Evolutionary conservation across 2,797 vertebrate genomes (phyloP).

Genomic region (Halcyon smyrnensis): DNA sequence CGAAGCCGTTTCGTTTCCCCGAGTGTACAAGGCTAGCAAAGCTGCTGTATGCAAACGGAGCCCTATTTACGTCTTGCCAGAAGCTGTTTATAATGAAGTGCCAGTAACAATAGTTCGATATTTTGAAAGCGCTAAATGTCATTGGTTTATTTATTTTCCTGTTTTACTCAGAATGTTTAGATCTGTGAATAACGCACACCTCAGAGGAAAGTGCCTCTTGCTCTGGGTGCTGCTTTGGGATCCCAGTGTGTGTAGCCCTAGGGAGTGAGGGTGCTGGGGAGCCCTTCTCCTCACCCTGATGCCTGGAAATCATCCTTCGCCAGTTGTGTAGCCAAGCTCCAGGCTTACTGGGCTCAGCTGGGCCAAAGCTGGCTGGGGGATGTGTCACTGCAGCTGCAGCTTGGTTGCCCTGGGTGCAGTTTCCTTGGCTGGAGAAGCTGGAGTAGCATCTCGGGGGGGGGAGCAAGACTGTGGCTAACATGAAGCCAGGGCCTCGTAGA

Average conservation of each 20-base stretch:
- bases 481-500: not conserved
- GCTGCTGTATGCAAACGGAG: not conserved
- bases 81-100: not conserved
- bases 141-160: not conserved
- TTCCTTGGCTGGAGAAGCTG: not conserved
- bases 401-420: not conserved
- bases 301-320: not conserved
- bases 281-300: not conserved
- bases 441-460: not conserved
- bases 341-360: not conserved
- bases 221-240: accelerated
- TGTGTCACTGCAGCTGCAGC: not conserved
- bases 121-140: not conserved
- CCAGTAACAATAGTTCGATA: not conserved
- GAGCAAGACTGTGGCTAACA: too few relatives aligned
- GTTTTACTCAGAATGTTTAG: not conserved
- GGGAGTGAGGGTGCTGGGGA: not conserved
- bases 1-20: not conserved
- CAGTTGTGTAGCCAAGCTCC: not conserved
- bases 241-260: accelerated
- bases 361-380: not conserved
- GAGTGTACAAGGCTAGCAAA: not conserved
- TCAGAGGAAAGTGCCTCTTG: not conserved
- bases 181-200: not conserved
- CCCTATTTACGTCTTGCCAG: not conserved